Conservation (phyloP, 1,140 invertebrate species). For the Acyrthosiphon pisum region DNA sequence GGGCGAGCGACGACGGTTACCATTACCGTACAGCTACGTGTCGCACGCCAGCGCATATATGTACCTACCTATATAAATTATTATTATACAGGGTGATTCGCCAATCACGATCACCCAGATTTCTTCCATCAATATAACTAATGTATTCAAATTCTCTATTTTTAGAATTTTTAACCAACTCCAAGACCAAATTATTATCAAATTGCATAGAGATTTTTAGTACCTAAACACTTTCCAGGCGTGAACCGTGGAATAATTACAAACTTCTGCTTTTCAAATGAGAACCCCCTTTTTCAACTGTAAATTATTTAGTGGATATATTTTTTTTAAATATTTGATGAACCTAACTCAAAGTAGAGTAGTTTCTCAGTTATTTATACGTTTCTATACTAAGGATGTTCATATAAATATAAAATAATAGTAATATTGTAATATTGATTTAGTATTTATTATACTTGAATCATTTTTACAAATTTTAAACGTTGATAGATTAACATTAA, state of each 20-base stretch:
- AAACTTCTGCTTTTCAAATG: neutral
- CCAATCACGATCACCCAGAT: neutral
- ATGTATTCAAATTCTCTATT: neutral
- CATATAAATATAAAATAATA: too few species aligned
- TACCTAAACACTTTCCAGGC: too few species aligned
- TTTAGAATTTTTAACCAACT: neutral
- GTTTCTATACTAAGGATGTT: neutral
- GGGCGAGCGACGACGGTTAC: neutral
- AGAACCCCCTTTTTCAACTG: rapidly evolving
- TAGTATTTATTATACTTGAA: neutral
- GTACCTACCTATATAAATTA: neutral
- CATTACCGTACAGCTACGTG: neutral
- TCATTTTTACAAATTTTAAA: too few species aligned
- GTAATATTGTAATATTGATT: neutral
- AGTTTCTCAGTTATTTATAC: neutral
- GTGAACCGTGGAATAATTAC: neutral
- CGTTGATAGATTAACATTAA: too few species aligned
- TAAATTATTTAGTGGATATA: neutral
- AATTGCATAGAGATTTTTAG: too few species aligned
- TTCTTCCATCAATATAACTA: too few species aligned
- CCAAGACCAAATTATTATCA: too few species aligned
- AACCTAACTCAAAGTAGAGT: neutral
- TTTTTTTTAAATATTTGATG: neutral
- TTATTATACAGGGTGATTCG: neutral
- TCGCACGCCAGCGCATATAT: neutral